Conservation (phyloP, 2,888 invertebrate species). For the Dione juno region DNA sequence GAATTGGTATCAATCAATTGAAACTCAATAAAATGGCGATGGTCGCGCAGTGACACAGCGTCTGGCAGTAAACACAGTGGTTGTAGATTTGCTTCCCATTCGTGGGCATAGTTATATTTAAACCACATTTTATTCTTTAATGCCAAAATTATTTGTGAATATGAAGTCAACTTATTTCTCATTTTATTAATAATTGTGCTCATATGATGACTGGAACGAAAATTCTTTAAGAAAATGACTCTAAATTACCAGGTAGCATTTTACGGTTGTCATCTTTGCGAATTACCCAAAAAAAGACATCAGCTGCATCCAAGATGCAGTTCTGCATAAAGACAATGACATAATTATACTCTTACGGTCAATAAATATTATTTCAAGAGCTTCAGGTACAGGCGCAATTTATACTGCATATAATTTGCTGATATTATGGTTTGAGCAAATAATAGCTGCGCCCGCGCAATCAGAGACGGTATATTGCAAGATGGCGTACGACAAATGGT, state of each 20-base stretch:
- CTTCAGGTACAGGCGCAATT: slow-evolving; percentile 60
- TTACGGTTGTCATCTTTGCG: slow-evolving; percentile 25
- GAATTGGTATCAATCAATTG: too few relatives aligned
- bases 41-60: too few relatives aligned
- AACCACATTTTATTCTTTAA: too few relatives aligned
- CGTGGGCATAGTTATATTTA: too few relatives aligned
- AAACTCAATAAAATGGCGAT: too few relatives aligned
- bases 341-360: slow-evolving; percentile 32
- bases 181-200: background rate
- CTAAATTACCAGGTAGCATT: slow-evolving; percentile 20
- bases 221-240: slow-evolving; percentile 18
- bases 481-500: slow-evolving; percentile 73
- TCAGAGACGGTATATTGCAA: slow-evolving; percentile 60
- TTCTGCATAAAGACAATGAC: slow-evolving; percentile 36
- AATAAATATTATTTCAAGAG: slow-evolving; percentile 33
- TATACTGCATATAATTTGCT: slow-evolving; percentile 71
- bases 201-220: background rate
- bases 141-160: too few relatives aligned
- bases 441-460: slow-evolving; percentile 73
- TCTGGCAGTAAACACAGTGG: too few relatives aligned
- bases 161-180: too few relatives aligned
- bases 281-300: slow-evolving; percentile 18
- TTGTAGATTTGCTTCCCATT: too few relatives aligned
- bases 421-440: slow-evolving; percentile 71
- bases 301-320: slow-evolving; percentile 3